These are phyloP conservation scores for Cylas formicarius DNA, from an alignment of 1,140 invertebrate genomes.

Conservation along the genomic window DNA sequence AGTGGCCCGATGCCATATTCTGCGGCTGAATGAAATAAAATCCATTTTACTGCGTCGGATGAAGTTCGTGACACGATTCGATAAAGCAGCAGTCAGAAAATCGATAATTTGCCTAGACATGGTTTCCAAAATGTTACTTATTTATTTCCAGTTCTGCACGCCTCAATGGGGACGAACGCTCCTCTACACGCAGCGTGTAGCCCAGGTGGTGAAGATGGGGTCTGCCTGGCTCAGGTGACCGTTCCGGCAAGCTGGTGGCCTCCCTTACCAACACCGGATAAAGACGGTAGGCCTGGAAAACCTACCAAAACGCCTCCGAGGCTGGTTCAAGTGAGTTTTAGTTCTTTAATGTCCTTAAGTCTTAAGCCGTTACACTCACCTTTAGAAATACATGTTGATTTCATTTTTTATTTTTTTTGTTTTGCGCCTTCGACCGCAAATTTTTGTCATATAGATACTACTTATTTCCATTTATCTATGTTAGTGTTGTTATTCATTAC, in stretches of 20 bases:
- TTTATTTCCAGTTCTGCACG: slow-evolving; percentile 56
- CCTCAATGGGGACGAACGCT: slow-evolving; percentile 49
- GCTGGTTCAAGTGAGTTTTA: slow-evolving; percentile 50
- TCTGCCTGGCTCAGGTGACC: slow-evolving; percentile 75
- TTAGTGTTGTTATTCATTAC: too few relatives aligned
- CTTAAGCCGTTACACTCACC: background rate
- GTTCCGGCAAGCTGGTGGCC: slow-evolving; percentile 87
- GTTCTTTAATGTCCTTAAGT: background rate
- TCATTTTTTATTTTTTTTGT: background rate
- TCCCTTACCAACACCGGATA: slow-evolving; percentile 53
- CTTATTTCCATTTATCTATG: too few relatives aligned
- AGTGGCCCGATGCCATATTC: too few relatives aligned
- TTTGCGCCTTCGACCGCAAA: too few relatives aligned
- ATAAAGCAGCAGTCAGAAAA: too few relatives aligned
- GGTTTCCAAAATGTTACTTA: too few relatives aligned
- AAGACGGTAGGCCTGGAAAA: slow-evolving; percentile 48
- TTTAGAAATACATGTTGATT: background rate
- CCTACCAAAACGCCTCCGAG: slow-evolving; percentile 58
- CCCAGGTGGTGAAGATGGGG: slow-evolving; percentile 81
- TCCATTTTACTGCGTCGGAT: too few relatives aligned
- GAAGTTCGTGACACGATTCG: too few relatives aligned
- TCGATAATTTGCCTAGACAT: too few relatives aligned
- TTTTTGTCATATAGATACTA: too few relatives aligned
- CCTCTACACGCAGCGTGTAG: slow-evolving; percentile 74
- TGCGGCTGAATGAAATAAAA: too few relatives aligned